Conservation (phyloP, 2,797 vertebrate species). For the Molossus molossus region DNA sequence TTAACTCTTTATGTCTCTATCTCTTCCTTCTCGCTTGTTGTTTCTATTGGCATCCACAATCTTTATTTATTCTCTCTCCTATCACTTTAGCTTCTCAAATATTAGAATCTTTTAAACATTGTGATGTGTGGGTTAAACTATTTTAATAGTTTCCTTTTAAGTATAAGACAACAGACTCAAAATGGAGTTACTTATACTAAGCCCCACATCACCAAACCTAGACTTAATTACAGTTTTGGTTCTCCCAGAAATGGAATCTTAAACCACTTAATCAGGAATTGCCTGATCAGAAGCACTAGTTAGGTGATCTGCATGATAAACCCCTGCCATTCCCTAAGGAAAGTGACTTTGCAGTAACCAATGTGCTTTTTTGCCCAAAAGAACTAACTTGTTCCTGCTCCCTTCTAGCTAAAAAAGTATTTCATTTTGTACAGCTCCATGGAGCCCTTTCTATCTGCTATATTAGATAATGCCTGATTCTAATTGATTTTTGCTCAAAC, state of each 20-base stretch:
- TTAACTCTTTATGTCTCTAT: neutral
- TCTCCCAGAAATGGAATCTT: neutral
- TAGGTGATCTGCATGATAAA: neutral
- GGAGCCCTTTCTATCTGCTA: neutral
- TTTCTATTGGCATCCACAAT: neutral
- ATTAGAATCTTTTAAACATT: conserved; percentile 5
- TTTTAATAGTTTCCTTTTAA: conserved; percentile 31
- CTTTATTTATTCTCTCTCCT: conserved; percentile 2
- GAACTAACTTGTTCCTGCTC: neutral
- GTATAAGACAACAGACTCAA: neutral
- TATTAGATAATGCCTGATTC: neutral
- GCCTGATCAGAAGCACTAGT: neutral
- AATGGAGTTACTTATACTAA: neutral
- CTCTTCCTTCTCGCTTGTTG: neutral
- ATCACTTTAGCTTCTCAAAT: neutral
- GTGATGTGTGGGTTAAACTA: neutral
- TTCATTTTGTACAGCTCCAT: neutral
- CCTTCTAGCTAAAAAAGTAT: neutral
- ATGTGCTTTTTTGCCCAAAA: neutral
- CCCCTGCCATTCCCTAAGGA: neutral
- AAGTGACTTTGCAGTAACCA: neutral
- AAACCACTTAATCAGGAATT: neutral
- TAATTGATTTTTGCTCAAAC: neutral
- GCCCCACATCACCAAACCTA: neutral
- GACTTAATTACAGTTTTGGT: neutral